Evolutionary conservation across 2,113 vertebrate genomes (phyloP), one percentile per base, ranked within the genome.

Genomic region (Lophotis ruficrista): DNA sequence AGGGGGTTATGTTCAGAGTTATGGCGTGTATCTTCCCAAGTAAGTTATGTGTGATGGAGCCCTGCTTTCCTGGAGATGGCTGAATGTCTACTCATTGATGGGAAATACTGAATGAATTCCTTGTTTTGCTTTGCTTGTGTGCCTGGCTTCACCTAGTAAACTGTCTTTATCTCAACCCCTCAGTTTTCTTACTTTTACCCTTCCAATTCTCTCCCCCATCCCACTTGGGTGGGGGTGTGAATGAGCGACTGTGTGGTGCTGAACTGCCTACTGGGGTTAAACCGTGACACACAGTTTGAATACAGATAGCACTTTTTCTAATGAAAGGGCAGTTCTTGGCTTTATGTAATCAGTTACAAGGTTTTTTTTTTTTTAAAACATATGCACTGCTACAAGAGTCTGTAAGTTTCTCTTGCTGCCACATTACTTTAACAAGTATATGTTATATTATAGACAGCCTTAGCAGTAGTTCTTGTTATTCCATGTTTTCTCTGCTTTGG

Each of bases 31-130:
- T 27, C 37, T 60, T 47, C 38, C 17, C 14, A 47, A 47, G 24
- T 60, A 9, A 31, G 0, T 35, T 70, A 37, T 0, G 0, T 0
- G 0, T 66, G 33, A 18, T 31, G 33, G 13, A 65, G 14, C 58
- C 43, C 50, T 31, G 35, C 22, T 60, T 21, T 66, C 17, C 66
- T 65, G 31, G 50, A 21, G 35, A 7, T 31, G 35, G n/a, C 25
- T 41, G n/a, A 57, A 16, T 10, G 24, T 5, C 33, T 79, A 13
- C 23, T 45, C 45, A 66, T 11, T 1, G 0, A 3, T 30, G 31
- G 65, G 35, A 28, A 54, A 14, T 1, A 2, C 4, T 4, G 47
- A 57, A 35, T 16, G 5, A 65, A 45, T 65, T 48, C n/a, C 25
- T 76, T 65, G 53, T 8, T 41, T 30, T 31, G 20, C 21, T 68